Base-by-base conservation (phyloP, 2,888 invertebrate species). In the Chromoteleia sp. region DNA sequence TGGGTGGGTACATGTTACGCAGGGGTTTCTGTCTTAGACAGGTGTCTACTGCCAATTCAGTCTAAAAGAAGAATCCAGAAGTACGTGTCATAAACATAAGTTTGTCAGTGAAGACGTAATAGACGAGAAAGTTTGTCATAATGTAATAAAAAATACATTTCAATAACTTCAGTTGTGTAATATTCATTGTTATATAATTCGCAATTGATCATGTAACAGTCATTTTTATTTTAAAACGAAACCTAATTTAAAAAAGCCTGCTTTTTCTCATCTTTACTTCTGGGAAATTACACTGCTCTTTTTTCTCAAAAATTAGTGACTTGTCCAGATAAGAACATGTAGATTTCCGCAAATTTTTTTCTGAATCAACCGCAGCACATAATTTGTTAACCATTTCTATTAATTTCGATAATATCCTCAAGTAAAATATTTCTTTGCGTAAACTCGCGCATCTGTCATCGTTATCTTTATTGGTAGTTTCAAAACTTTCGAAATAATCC, bases 371-470 rank as follows among this genome's bases (percentile, higher is more conserved):
- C n/a, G 54, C 41, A 1, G 68, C 63, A 14, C 61, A 63, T 8
- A 80, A 10, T 8, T 12, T 7, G 3, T 56, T 21, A 15, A 80
- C 48, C 14, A 25, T 61, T 17, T 58, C 70, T 12, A n/a, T n/a
- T 6, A 80, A 67, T 58, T 33, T 74, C 3, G 68, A 61, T 14
- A 63, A 30, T 8, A 80, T 80, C 12, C 80, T 68, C 2, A 80
- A 19, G 43, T 63, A 75, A 65, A 80, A 74, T 21, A 58, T 70
- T 0, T 74, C 63, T 33, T 39, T 50, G 2, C 15, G 14, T 12
- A 80, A 58, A 17, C 7, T 3, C 0, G 0, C 0, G 19, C 21
- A 61, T 12, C n/a, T 41, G 0, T 68, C 59, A 19, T 68, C 56
- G 0, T 7, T 3, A 15, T 5, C 14, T 30, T 43, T 70, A 15